Evolutionary conservation across 2,113 vertebrate genomes (phyloP), one percentile per base, ranked within the genome.

Genomic region (Eubucco bourcierii): DNA sequence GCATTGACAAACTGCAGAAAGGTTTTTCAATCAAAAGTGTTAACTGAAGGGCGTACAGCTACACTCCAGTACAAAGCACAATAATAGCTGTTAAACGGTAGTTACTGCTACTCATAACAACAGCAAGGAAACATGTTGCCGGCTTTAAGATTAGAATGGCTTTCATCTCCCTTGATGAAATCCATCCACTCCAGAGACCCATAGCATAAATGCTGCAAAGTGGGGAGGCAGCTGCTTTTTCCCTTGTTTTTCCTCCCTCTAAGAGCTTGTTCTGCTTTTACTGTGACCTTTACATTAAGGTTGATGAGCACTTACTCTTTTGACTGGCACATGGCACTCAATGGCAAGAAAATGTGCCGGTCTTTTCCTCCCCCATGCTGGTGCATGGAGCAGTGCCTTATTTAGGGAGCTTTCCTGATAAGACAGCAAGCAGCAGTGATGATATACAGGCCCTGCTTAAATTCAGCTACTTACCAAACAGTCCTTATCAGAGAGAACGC

Each of bases 401-500:
- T 95, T 95, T 94, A 68, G 81, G 53, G 71, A 85, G n/a, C 76
- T 80, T 87, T 67, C 44, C 71, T 91, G 94, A 97, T 96, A 96
- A 92, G 77, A 27, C 33, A 79, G 76, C 65, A 83, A 92, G 84
- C 29, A 92, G 70, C 64, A 68, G 23, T 50, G 75, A 88, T 33
- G 79, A 79, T 68, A 80, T 29, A 28, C 90, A 93, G 74, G 31
- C 47, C 20, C 68, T 19, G 60, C 5, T 77, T 88, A 88, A 94
- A 84, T 27, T 70, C 89, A 88, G 3, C 91, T 80, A 18, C 84
- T 86, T 80, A 73, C 9, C 28, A 55, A 88, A 58, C 20, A 53
- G 23, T 15, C 50, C 74, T 91, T 95, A 94, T 97, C 94, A 46
- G 13, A 65, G 63, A 28, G 17, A 81, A 46, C 1, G 2, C 28